Conservation (phyloP, 2,113 vertebrate species). For the Pachycephala philippinensis region DNA sequence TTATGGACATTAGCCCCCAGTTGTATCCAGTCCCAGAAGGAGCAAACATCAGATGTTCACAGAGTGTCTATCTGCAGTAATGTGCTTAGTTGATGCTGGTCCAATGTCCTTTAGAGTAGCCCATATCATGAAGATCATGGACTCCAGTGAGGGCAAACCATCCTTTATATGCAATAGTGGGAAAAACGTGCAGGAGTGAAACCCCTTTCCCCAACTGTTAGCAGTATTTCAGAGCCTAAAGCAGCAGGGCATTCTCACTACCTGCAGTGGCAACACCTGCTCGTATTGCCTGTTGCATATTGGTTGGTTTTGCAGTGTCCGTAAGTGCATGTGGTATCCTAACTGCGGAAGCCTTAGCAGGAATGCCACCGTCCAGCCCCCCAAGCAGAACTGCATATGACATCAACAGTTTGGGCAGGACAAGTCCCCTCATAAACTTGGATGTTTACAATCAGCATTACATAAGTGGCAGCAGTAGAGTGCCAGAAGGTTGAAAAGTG, state of each 20-base stretch:
- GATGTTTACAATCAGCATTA: neutral
- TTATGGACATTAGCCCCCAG: neutral
- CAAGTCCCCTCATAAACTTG: neutral
- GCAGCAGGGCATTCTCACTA: neutral
- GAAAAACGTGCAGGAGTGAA: neutral
- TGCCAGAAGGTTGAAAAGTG: neutral
- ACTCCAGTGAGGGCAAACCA: neutral
- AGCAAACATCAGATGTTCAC: neutral
- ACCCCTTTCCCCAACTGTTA: neutral
- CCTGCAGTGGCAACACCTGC: neutral
- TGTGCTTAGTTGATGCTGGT: neutral
- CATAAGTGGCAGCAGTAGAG: neutral
- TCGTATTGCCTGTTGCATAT: neutral
- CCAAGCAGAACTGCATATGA: neutral
- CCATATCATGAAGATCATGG: neutral
- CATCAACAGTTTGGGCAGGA: neutral
- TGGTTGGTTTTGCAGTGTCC: neutral
- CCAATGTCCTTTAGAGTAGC: neutral
- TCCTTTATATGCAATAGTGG: neutral
- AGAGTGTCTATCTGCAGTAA: neutral
- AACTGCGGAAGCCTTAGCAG: neutral
- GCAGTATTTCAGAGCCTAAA: neutral
- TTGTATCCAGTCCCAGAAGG: neutral
- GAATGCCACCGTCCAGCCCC: neutral
- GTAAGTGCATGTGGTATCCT: accelerated